Evolutionary conservation across 2,797 vertebrate genomes (phyloP).

Genomic region (Alosa sapidissima): DNA sequence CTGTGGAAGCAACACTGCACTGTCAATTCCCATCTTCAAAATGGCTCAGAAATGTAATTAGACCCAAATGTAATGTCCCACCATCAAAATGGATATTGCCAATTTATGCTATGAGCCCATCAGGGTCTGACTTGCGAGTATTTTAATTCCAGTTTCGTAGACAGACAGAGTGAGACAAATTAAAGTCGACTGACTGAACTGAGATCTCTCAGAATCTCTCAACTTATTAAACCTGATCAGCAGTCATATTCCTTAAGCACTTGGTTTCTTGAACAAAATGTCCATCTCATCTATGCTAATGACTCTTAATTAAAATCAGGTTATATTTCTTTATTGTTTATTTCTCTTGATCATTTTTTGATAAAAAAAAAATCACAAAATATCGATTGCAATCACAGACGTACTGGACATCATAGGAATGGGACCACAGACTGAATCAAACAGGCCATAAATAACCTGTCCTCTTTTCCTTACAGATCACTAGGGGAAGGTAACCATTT

Average conservation of each 20-base stretch:
- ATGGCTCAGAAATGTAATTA: slow-evolving; percentile 18
- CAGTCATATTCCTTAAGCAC: background rate
- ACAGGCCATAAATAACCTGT: slow-evolving; percentile 15
- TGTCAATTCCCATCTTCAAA: slow-evolving; percentile 16
- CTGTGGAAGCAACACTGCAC: background rate
- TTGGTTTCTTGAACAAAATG: background rate
- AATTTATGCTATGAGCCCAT: background rate
- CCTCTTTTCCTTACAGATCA: slow-evolving; percentile 18
- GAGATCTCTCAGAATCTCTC: background rate
- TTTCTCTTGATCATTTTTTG: background rate
- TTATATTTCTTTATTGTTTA: background rate
- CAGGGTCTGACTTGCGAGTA: background rate
- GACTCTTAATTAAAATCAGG: background rate
- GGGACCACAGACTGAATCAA: background rate
- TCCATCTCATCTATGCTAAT: background rate
- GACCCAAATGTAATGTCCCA: slow-evolving; percentile 7
- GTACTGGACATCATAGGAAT: background rate
- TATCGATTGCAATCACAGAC: background rate
- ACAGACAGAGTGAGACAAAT: slow-evolving; percentile 20
- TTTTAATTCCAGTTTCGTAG: slow-evolving; percentile 8
- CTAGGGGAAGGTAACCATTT: slow-evolving; percentile 12
- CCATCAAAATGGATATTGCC: background rate
- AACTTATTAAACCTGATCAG: background rate
- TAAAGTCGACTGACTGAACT: background rate
- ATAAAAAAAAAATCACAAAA: background rate